A percentile compares a stretch with the other conserved stretches of the same genome.
These are phyloP conservation scores for Trypoxylus dichotomus DNA, from an alignment of 1,140 invertebrate genomes.

Conservation along the genomic window DNA sequence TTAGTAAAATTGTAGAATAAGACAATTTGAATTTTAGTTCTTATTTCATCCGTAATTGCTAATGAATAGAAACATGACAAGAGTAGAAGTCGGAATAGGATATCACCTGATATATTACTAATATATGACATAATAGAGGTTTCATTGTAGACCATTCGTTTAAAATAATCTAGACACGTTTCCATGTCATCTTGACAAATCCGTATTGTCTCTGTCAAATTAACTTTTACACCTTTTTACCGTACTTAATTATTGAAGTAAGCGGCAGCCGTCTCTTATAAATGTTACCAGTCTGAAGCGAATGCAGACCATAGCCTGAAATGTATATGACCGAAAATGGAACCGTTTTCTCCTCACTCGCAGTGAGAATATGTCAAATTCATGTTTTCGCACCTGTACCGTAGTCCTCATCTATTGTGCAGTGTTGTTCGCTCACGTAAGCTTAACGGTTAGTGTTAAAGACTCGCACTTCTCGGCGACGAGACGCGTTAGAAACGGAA, in stretches of 20 bases:
- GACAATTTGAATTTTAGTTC: too few relatives aligned
- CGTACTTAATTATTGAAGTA: not conserved
- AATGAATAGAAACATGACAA: too few relatives aligned
- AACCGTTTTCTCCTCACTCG: slow-evolving; percentile 8
- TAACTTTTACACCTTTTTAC: not conserved
- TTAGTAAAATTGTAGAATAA: too few relatives aligned
- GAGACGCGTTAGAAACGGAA: not conserved
- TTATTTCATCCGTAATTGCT: too few relatives aligned
- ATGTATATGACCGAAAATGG: slow-evolving; percentile 15
- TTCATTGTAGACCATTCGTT: too few relatives aligned
- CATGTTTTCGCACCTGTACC: slow-evolving; percentile 21
- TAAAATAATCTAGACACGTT: slow-evolving; percentile 3
- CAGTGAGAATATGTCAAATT: slow-evolving; percentile 27
- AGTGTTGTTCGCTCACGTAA: slow-evolving; percentile 23
- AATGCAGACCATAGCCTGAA: slow-evolving; percentile 12
- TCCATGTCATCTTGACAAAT: slow-evolving; percentile 9
- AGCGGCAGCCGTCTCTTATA: not conserved
- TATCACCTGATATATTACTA: too few relatives aligned
- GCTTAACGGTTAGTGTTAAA: slow-evolving; percentile 1
- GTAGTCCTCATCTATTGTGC: slow-evolving; percentile 25
- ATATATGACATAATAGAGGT: too few relatives aligned
- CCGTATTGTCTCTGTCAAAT: not conserved
- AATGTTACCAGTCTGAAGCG: not conserved
- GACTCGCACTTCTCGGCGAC: not conserved
- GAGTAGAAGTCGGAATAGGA: too few relatives aligned